These are phyloP conservation scores for Enteromius viviparus DNA, from an alignment of 2,797 vertebrate species.

Conservation along the genomic window DNA sequence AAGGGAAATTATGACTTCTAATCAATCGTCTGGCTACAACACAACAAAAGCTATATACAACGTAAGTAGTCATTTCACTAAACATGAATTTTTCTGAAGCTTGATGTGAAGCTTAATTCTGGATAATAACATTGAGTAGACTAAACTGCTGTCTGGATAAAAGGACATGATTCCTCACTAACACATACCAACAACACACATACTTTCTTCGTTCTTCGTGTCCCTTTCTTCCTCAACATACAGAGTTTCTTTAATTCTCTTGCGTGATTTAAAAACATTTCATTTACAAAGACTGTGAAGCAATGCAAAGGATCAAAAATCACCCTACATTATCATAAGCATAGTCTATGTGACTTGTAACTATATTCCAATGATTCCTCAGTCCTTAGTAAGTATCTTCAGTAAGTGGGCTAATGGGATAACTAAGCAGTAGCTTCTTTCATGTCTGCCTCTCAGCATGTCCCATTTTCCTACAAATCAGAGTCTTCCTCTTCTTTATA, in stretches of 20 bases:
- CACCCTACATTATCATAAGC: neutral
- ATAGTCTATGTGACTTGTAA: neutral
- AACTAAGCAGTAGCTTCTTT: neutral
- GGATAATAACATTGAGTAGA: neutral
- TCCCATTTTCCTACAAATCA: slow-evolving; percentile 23
- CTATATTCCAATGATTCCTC: neutral
- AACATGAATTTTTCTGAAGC: too few relatives aligned
- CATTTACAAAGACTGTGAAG: neutral
- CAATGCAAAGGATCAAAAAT: neutral
- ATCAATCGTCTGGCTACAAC: too few relatives aligned
- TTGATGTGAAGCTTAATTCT: neutral
- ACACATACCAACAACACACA: neutral
- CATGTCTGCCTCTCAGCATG: neutral
- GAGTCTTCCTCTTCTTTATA: slow-evolving; percentile 61
- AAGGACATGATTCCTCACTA: neutral
- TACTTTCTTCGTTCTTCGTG: too few relatives aligned
- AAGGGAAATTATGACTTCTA: too few relatives aligned
- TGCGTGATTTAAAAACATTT: neutral
- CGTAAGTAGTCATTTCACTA: too few relatives aligned
- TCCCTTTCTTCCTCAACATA: too few relatives aligned
- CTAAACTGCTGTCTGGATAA: neutral
- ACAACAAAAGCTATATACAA: too few relatives aligned
- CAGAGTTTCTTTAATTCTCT: neutral
- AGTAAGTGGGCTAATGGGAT: neutral
- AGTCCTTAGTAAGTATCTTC: neutral